Evolutionary conservation across 2,888 invertebrate genomes (phyloP), one percentile per base, ranked within the genome.

Genomic region (Lissocephala sabroskyi): DNA sequence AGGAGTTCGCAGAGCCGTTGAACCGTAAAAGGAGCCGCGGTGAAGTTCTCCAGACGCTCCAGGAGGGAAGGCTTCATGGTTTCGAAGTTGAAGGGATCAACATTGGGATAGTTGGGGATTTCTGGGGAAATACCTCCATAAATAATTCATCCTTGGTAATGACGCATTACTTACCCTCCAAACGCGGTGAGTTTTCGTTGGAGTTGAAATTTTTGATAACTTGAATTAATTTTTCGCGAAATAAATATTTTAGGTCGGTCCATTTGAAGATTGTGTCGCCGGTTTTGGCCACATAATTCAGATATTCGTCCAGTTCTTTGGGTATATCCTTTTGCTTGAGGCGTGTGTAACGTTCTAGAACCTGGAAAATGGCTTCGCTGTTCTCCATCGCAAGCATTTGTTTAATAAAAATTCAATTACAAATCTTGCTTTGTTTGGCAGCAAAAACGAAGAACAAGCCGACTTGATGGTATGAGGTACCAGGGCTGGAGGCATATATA

Each of bases 1-100:
- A 99, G 86, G 19, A 99, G 87, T 84, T 99, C 98, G 85, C 97
- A 97, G 55, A 99, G 89, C 64, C 98, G 89, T 84, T 98, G 98
- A 59, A 98, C 92, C 13, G 98, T 98, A 80, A 98, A 98, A 0
- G 98, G 98, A 6, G 97, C 96, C 43, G 96, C 93, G 30, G 89
- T 88, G 81, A 95, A 95, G 0, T 91, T 88, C 76, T 95, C 95
- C 6, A 95, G 85, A 45, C 93, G 90, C 77, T 95, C 94, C 44
- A 95, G 82, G 44, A 95, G 87, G 76, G 91, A 91, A 51, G 90
- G 91, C 79, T 94, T 94, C 93, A 95, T 93, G 19, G 90, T 90
- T 70, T 95, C 95, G 81, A 93, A 96, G 82, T 94, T 93, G 79
- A 96, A 95, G 28, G 93, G 89, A 79, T 96, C 95, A 44, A 96